phyloP scores from a whole-genome alignment of 2,113 vertebrate species.

The Pampusana beccarii region DNA sequence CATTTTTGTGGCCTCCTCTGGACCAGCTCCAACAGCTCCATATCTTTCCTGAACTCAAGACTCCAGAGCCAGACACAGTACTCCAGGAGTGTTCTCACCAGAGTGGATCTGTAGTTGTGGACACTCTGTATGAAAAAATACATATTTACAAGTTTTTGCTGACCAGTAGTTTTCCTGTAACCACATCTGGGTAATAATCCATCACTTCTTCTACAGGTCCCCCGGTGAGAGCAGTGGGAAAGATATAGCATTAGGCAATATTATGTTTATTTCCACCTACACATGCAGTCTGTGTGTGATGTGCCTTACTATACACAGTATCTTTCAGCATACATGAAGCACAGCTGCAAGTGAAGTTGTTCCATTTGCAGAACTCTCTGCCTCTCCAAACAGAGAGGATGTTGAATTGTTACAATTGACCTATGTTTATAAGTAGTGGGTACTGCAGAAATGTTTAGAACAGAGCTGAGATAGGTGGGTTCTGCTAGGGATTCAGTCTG shows the following conservation, averaged over 20 bases:
- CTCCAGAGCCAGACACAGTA: not conserved
- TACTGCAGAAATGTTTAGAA: slow-evolving; percentile 60
- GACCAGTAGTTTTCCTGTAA: not conserved
- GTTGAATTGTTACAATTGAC: not conserved
- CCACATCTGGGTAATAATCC: not conserved
- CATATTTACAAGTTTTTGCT: not conserved
- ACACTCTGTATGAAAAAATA: not conserved
- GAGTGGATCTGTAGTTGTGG: fast-evolving
- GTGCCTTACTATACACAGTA: not conserved
- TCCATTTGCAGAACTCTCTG: not conserved
- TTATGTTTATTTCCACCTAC: not conserved
- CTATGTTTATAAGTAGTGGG: not conserved
- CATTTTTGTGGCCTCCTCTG: not conserved
- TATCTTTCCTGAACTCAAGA: not conserved
- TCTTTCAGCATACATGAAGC: not conserved
- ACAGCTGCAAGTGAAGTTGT: not conserved
- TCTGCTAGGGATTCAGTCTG: slow-evolving; percentile 51
- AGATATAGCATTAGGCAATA: not conserved
- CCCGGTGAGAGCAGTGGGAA: not conserved
- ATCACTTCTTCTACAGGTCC: not conserved
- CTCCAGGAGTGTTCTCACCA: not conserved
- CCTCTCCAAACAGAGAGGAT: not conserved
- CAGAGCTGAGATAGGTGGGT: slow-evolving; percentile 31
- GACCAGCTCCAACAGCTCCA: not conserved
- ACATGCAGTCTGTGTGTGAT: not conserved